These are phyloP conservation scores for Zaprionus gabonicus DNA, from an alignment of 1,140 invertebrate genomes.

Conservation along the genomic window DNA sequence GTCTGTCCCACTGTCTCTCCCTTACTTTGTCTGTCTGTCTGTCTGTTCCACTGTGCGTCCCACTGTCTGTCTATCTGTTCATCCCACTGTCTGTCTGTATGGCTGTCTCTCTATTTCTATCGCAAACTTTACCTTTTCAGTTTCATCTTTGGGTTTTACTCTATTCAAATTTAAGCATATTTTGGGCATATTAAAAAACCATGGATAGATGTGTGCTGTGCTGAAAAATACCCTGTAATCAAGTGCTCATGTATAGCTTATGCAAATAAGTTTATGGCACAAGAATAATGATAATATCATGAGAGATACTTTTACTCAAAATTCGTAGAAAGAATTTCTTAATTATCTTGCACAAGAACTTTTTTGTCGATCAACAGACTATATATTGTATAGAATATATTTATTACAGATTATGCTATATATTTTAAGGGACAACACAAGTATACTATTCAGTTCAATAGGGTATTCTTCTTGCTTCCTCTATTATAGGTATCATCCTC, in stretches of 20 bases:
- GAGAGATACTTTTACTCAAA: too few relatives aligned
- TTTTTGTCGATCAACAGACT: too few relatives aligned
- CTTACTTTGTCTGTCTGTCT: neutral
- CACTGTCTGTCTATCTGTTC: neutral
- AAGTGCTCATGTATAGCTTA: too few relatives aligned
- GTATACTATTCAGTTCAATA: too few relatives aligned
- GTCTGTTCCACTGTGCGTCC: neutral
- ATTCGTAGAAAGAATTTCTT: too few relatives aligned
- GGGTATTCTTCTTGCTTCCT: neutral
- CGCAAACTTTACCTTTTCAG: constrained; percentile 15
- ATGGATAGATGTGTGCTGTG: neutral
- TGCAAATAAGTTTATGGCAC: too few relatives aligned
- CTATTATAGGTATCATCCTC: neutral
- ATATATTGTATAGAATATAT: too few relatives aligned
- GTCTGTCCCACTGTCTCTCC: constrained; percentile 3
- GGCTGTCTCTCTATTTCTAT: neutral
- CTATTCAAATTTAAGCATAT: constrained; percentile 17
- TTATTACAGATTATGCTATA: too few relatives aligned
- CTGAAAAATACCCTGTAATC: neutral
- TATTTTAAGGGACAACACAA: too few relatives aligned
- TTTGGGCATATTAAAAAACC: neutral
- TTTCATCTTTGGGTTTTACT: constrained; percentile 50
- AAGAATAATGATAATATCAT: too few relatives aligned
- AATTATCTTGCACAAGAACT: too few relatives aligned
- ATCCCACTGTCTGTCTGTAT: neutral